Evolutionary conservation across 2,888 invertebrate species (phyloP).

Genomic region (Octonoba sinensis): DNA sequence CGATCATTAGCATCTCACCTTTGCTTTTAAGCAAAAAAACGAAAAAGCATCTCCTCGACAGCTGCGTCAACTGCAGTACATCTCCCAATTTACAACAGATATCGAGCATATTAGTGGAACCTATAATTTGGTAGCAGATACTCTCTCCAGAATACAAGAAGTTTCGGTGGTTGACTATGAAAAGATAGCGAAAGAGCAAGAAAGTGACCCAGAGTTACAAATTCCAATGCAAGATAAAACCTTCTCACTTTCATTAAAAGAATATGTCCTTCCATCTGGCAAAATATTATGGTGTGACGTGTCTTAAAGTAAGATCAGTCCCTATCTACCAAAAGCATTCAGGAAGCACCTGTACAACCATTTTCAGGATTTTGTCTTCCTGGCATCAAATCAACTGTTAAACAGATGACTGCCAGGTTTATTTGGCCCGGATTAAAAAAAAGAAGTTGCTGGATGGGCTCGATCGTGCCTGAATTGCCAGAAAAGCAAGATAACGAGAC

Average conservation of each 20-base stretch:
- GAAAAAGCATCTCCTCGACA: constrained; percentile 68
- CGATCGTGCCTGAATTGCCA: background rate
- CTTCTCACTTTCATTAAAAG: background rate
- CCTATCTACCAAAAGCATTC: constrained; percentile 24
- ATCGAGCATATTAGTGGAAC: constrained; percentile 68
- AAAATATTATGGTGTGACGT: constrained; percentile 17
- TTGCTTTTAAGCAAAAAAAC: constrained; percentile 4
- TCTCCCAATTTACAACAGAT: constrained; percentile 70
- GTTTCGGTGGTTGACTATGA: background rate
- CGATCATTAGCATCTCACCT: constrained; percentile 65
- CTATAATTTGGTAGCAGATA: constrained; percentile 31
- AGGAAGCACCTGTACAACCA: constrained; percentile 3
- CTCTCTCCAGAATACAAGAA: constrained; percentile 27
- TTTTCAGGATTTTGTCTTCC: background rate
- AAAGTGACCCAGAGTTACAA: background rate
- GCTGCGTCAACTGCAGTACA: constrained; percentile 68
- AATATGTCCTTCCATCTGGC: constrained; percentile 1
- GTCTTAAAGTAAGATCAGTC: constrained; percentile 12
- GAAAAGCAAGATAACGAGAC: no score
- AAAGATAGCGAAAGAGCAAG: background rate
- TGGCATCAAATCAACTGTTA: constrained; percentile 14
- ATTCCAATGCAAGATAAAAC: background rate
- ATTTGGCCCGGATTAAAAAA: background rate
- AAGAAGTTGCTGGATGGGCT: background rate
- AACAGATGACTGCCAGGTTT: constrained; percentile 4